Conservation (phyloP, 2,888 invertebrate species). For the Hedychridium roseum region DNA sequence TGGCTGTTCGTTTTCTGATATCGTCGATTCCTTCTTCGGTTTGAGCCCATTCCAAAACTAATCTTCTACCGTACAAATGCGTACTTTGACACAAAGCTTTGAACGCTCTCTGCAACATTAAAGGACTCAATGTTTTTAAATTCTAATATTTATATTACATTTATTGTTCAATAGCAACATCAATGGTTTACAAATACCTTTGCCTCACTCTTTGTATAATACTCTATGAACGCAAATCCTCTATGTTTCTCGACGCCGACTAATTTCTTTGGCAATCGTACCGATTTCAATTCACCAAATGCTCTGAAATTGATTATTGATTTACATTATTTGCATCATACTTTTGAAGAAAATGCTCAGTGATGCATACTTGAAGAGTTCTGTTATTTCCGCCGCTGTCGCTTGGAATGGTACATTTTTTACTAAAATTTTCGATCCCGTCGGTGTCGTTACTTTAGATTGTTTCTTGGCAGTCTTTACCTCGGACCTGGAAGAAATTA, state of each 20-base stretch:
- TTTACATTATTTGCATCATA: constrained; percentile 1
- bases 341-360: not conserved
- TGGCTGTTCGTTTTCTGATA: constrained; percentile 85
- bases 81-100: constrained; percentile 94
- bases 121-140: constrained; percentile 6
- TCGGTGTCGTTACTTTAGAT: constrained; percentile 70
- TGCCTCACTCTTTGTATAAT: constrained; percentile 85
- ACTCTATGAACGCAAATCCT: constrained; percentile 98
- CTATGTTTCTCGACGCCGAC: constrained; percentile 83
- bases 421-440: constrained; percentile 88
- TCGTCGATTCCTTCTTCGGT: constrained; percentile 80
- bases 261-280: constrained; percentile 91
- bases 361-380: constrained; percentile 83
- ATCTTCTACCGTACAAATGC: constrained; percentile 94
- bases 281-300: constrained; percentile 91
- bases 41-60: constrained; percentile 96
- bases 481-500: constrained; percentile 67
- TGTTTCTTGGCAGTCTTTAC: constrained; percentile 70
- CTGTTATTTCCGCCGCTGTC: constrained; percentile 79
- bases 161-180: constrained; percentile 1
- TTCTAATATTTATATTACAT: constrained; percentile 1
- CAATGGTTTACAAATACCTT: constrained; percentile 74
- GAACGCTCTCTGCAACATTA: constrained; percentile 79
- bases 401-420: constrained; percentile 98
- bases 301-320: constrained; percentile 68